Evolutionary conservation across 2,888 invertebrate genomes (phyloP).

Genomic region (Nemotelus nigrinus): DNA sequence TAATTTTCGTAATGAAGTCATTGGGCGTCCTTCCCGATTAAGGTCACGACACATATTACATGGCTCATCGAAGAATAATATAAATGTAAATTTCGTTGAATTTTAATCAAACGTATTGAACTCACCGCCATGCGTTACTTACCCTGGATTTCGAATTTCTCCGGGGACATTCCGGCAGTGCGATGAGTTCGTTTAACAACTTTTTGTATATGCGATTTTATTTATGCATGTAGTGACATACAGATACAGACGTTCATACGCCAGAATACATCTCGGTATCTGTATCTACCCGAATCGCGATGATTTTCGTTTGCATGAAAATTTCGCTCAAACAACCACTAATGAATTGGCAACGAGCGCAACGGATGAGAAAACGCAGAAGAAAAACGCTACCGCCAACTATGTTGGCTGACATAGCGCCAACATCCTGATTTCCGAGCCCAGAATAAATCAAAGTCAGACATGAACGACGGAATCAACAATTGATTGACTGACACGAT

Average conservation of each 20-base stretch:
- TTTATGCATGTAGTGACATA: no score
- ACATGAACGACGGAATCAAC: background rate
- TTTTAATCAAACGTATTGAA: constrained; percentile 33
- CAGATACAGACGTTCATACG: no score
- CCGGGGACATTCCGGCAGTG: background rate
- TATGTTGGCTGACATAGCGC: no score
- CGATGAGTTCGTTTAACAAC: background rate
- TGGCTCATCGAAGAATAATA: constrained; percentile 28
- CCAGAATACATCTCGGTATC: no score
- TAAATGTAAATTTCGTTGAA: constrained; percentile 41
- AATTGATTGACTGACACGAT: constrained; percentile 39
- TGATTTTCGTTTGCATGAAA: no score
- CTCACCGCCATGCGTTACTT: background rate
- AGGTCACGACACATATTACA: constrained; percentile 34
- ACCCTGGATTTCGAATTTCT: background rate
- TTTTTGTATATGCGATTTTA: no score
- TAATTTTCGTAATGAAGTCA: constrained; percentile 23
- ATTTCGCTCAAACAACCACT: background rate
- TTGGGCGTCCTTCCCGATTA: constrained; percentile 32
- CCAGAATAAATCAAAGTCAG: constrained; percentile 39
- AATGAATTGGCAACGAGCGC: constrained; percentile 10
- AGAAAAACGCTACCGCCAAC: no score
- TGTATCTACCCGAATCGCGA: no score
- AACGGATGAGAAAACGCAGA: background rate
- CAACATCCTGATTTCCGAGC: no score